Evolutionary conservation across 2,888 invertebrate genomes (phyloP), one percentile per base, ranked within the genome.

Genomic region (Cerastis leucographa): DNA sequence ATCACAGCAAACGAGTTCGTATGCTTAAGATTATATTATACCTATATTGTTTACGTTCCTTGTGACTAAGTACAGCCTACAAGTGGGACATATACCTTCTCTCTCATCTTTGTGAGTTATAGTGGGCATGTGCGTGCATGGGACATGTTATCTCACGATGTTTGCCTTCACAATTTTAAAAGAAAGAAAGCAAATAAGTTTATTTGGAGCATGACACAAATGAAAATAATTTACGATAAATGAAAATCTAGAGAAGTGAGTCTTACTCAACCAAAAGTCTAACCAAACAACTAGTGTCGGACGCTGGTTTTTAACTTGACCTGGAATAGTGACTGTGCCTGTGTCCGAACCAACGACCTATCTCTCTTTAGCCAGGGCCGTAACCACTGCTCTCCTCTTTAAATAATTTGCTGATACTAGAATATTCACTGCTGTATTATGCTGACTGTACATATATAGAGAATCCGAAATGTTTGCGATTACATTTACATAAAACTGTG

Each of bases 391-490:
- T 17, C 59, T 59, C 12, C 7, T 40, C 40, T 64, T 40, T 42
- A 42, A 44, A 76, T 51, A 51, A 44, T 35, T 17, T 61, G 17
- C 14, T 68, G 61, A 29, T 25, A 25, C n/a, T 42, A n/a, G 68
- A 76, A 76, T 69, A 69, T 76, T 76, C 49, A 44, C 6, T 9
- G 11, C 6, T 22, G 61, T 76, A 25, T 76, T 69, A 51, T 62
- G 61, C 76, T 61, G 51, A 62, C 76, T 70, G 62, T 70, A 76
- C 62, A 3, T 19, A 40, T 22, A 7, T 22, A 17, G 70, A 44
- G 29, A 70, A n/a, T 76, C 77, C n/a, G 54, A 76, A 70, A 76
- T 64, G 46, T 77, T 56, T 64, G 70, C 8, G 62, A 64, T 76
- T 44, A 64, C 76, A 77, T 77, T 76, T 46, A 76, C 76, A 76